phyloP scores from a whole-genome alignment of 2,888 invertebrate genomes.

The Tholera decimalis region DNA sequence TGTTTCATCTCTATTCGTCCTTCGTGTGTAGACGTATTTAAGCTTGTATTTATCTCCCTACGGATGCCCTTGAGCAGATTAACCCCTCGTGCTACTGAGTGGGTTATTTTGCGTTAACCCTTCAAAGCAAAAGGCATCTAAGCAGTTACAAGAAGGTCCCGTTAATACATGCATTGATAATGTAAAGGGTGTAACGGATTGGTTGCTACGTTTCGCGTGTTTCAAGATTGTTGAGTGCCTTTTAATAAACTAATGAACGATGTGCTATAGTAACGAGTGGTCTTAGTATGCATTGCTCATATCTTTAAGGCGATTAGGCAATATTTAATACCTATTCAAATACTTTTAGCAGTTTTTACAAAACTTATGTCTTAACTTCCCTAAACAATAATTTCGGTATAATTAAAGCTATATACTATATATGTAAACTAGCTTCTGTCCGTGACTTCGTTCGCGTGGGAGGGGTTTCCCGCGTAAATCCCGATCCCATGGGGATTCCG shows the following conservation, averaged over 20 bases:
- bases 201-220: not conserved
- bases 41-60: not conserved
- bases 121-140: constrained; percentile 15
- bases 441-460: too few species aligned
- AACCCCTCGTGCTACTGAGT: not conserved
- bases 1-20: not conserved
- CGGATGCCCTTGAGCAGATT: not conserved
- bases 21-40: constrained; percentile 1
- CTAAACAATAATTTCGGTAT: not conserved
- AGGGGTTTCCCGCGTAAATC: too few species aligned
- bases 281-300: not conserved
- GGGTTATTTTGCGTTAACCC: constrained; percentile 12
- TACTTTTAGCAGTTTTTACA: not conserved
- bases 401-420: too few species aligned
- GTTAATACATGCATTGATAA: constrained; percentile 38
- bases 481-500: too few species aligned
- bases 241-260: not conserved
- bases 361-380: not conserved
- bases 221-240: not conserved
- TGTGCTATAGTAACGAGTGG: not conserved
- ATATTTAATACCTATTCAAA: not conserved
- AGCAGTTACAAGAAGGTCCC: not conserved
- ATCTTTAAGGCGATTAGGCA: not conserved
- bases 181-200: not conserved
- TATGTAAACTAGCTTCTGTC: too few species aligned